Evolutionary conservation across 2,888 invertebrate species (phyloP).

Genomic region (Ophion ventricosus): DNA sequence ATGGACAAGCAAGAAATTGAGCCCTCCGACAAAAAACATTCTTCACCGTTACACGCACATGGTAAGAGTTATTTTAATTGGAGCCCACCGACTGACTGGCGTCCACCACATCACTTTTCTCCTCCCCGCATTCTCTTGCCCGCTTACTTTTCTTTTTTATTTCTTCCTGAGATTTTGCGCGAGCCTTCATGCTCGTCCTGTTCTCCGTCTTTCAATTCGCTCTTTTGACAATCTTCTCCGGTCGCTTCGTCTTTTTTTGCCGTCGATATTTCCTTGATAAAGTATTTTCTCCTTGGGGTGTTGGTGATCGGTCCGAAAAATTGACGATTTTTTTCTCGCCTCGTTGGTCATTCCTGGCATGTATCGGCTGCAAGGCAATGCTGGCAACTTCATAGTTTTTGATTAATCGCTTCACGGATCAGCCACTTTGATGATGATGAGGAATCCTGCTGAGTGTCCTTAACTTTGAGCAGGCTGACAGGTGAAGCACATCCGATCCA

Average conservation of each 20-base stretch:
- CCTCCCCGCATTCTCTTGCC: conserved; percentile 55
- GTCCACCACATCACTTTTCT: conserved; percentile 65
- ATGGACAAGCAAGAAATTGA: conserved; percentile 9
- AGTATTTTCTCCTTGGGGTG: conserved; percentile 2
- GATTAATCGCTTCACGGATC: conserved; percentile 53
- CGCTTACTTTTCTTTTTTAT: conserved; percentile 56
- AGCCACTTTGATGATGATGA: conserved; percentile 13
- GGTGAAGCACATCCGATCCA: neutral
- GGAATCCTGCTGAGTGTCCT: conserved; percentile 21
- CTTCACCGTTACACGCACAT: conserved; percentile 71
- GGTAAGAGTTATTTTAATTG: conserved; percentile 73
- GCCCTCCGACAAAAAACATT: conserved; percentile 58
- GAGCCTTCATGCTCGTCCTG: conserved; percentile 39
- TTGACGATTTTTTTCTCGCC: conserved; percentile 11
- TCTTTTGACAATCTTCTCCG: conserved; percentile 5
- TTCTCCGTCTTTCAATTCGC: conserved; percentile 30
- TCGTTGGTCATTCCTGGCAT: conserved; percentile 10
- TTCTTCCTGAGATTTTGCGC: conserved; percentile 54
- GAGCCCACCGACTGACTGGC: conserved; percentile 63
- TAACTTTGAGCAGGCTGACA: conserved; percentile 2
- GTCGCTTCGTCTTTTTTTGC: neutral
- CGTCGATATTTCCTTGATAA: conserved; percentile 3
- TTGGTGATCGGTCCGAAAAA: conserved; percentile 27
- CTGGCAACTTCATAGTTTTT: conserved; percentile 19
- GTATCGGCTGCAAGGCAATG: conserved; percentile 2